Evolutionary conservation across 1,140 invertebrate species (phyloP), one percentile per base, ranked within the genome.

Genomic region (Pararge aegeria): DNA sequence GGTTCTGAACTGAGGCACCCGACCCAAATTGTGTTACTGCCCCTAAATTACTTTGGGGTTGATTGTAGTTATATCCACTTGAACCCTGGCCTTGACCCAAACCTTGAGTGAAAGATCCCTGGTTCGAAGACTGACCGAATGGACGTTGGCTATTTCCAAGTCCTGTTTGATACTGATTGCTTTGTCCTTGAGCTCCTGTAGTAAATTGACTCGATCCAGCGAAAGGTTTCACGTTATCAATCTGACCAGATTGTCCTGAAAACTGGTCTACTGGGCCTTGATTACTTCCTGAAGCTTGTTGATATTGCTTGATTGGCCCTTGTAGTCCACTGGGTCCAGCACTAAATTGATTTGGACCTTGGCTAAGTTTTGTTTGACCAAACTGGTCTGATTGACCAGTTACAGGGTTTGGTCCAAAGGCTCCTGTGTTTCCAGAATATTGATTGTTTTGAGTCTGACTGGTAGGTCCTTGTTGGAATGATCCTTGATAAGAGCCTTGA

Each of bases 51-150:
- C 50, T 66, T 37, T 76, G 71, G 24, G 77, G 71, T 19, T 69
- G 68, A 55, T 72, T 70, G 42, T 77, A 80, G 21, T 73, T 49
- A 16, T 80, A 77, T 27, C 77, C 77, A 27, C 50, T 57, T 30
- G 40, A 38, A 48, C 54, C 55, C 49, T 44, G 38, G 18, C 13
- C 15, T 53, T 53, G 49, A 20, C 16, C 4, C 24, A 34, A n/a
- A 7, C 42, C 42, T 18, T 42, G 38, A 15, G 2, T 12, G 12
- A 15, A 16, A 16, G 38, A 15, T 2, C 13, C 38, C 16, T 40
- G 38, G 16, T 10, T 10, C 10, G 38, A 16, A 15, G 5, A 40
- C 5, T 40, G 38, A 15, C 38, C 13, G 5, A 40, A 40, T 5
- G 38, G 13, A 15, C 13, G 50, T 53, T 57, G 55, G 5, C 48